Evolutionary conservation across 2,113 vertebrate species (phyloP).

Genomic region (Bos taurus): DNA sequence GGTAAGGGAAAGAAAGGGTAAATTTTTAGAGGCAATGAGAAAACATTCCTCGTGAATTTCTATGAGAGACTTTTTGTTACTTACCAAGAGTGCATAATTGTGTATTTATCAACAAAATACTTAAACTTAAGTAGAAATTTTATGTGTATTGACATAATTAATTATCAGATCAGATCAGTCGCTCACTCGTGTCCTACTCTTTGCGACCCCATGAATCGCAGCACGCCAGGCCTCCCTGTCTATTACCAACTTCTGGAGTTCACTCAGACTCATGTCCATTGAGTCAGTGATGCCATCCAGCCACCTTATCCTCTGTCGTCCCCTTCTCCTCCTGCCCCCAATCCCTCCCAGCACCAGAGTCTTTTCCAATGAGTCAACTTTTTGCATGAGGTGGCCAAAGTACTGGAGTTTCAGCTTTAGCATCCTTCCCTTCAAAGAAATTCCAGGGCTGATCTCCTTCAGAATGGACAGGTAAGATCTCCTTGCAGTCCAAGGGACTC

Average conservation of each 20-base stretch:
- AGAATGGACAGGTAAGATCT: too few species aligned
- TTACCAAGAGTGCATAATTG: not conserved
- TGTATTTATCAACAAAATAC: not conserved
- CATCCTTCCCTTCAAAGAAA: too few species aligned
- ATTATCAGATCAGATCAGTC: not conserved
- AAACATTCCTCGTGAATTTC: not conserved
- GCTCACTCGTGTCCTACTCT: not conserved
- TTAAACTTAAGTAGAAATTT: not conserved
- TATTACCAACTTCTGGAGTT: not conserved
- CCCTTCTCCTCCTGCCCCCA: not conserved
- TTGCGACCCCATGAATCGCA: not conserved
- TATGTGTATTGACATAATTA: not conserved
- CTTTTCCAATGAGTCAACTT: not conserved
- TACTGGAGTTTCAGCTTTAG: too few species aligned
- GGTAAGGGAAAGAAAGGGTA: not conserved
- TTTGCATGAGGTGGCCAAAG: too few species aligned
- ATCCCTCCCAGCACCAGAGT: not conserved
- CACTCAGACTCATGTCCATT: not conserved
- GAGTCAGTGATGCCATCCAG: not conserved
- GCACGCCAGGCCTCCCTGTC: not conserved
- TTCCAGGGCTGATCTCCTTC: too few species aligned
- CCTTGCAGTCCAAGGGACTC: too few species aligned
- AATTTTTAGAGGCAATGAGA: not conserved
- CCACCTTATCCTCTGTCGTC: fast-evolving
- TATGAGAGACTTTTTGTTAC: not conserved